Conservation (phyloP, 2,888 invertebrate genomes). For the Sphinx pinastri region DNA sequence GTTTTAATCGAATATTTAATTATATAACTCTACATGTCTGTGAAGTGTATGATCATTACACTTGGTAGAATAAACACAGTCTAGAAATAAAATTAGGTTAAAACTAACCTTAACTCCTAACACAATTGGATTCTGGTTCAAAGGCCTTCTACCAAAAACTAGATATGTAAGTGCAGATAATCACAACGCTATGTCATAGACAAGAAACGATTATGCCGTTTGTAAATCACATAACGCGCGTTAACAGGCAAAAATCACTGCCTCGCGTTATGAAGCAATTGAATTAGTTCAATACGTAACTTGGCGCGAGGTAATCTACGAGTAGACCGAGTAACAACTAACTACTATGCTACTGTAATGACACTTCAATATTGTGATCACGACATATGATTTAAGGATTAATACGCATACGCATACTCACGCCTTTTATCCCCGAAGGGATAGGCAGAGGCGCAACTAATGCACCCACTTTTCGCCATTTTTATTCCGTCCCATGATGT, state of each 20-base stretch:
- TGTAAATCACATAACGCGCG: conserved; percentile 11
- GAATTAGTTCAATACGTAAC: conserved; percentile 12
- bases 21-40: too few relatives aligned
- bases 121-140: neutral
- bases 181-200: neutral
- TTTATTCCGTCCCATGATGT: too few relatives aligned
- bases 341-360: neutral
- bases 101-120: too few relatives aligned
- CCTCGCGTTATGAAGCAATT: conserved; percentile 18
- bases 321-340: neutral
- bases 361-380: neutral
- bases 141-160: neutral
- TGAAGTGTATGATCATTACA: too few relatives aligned
- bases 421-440: too few relatives aligned
- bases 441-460: too few relatives aligned
- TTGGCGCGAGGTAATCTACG: neutral
- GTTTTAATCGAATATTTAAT: too few relatives aligned
- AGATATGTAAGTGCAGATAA: neutral
- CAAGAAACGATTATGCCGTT: conserved; percentile 4
- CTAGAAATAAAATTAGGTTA: too few relatives aligned
- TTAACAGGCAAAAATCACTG: conserved; percentile 24
- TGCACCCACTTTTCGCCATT: too few relatives aligned
- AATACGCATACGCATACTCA: too few relatives aligned
- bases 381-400: neutral
- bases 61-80: too few relatives aligned